Evolutionary conservation across 2,797 vertebrate species (phyloP), one percentile per base, ranked within the genome.

Genomic region (Netta rufina): DNA sequence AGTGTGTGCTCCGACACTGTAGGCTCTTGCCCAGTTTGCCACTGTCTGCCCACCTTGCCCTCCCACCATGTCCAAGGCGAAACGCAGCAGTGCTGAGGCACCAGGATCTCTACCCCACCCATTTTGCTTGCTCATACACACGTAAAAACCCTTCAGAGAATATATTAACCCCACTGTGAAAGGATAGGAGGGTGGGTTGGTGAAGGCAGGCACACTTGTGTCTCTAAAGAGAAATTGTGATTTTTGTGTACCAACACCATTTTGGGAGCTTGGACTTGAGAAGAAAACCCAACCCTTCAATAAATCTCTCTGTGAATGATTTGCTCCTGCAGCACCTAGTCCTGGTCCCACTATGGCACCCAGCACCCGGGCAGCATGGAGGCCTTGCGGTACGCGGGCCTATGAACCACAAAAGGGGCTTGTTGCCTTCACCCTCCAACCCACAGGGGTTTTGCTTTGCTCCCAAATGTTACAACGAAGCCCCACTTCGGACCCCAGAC

Each of bases 81-180:
- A 45, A 11, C 9, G 9, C 0, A 4, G 51, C 51, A 8, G 41
- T 1, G 2, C 9, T 5, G 1, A 0, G 10, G 20, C 43, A 17
- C n/a, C 0, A 4, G 9, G 13, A 13, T 9, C 49, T 13, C n/a
- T 9, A 4, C 54, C 16, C 47, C 8, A 13, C 11, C 1, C 38
- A 5, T n/a, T 38, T 38, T 6, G 43, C 7, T 18, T 30, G 32
- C 39, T 56, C 49, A 27, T 69, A 47, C 12, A 13, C n/a, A 8
- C 8, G 4, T 3, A 53, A 30, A 25, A 36, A 24, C 32, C 17
- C 33, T 39, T 36, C 33, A 15, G 19, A 58, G 27, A 22, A 8
- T 6, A 6, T 0, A 12, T 16, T 9, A 24, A 5, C 27, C 6
- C 10, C 24, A 9, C 54, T 33, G 21, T 22, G 24, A 41, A 32